phyloP scores from a whole-genome alignment of 2,113 vertebrate species.

The Platysternon megacephalum region DNA sequence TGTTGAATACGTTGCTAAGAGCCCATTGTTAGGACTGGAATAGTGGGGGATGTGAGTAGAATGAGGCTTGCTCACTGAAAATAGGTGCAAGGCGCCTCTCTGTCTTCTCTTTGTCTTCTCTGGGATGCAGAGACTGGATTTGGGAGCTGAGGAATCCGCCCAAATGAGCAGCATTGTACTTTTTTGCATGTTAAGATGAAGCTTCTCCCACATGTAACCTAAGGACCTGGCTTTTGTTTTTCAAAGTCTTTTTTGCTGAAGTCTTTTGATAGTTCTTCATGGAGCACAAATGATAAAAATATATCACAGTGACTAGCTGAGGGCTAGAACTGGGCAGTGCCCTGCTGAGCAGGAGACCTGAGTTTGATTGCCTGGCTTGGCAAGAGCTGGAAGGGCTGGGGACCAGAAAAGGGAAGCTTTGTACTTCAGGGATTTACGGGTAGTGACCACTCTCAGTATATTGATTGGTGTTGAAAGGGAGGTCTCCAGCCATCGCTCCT shows the following conservation, averaged over 20 bases:
- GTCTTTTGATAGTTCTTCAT: background rate
- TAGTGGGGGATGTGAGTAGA: background rate
- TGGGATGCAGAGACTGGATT: background rate
- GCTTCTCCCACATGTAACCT: background rate
- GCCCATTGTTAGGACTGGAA: background rate
- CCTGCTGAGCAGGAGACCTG: background rate
- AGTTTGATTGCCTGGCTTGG: background rate
- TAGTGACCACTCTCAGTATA: background rate
- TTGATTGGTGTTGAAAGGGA: background rate
- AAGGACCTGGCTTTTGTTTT: background rate
- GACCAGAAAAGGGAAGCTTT: background rate
- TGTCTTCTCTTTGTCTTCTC: background rate
- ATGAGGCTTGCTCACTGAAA: background rate
- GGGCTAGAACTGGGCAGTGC: background rate
- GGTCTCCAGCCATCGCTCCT: background rate
- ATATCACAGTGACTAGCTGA: background rate
- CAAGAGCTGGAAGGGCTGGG: background rate
- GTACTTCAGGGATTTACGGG: background rate
- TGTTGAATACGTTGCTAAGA: background rate
- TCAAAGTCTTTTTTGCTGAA: fast-evolving
- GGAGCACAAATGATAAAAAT: background rate
- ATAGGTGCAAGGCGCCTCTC: background rate
- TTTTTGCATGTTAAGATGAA: background rate
- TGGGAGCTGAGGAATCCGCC: background rate
- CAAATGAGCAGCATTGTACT: background rate